Percentiles rank a stretch among this genome's conserved stretches.
Evolutionary conservation across 2,113 vertebrate genomes (phyloP).

Genomic region (Panthera uncia): DNA sequence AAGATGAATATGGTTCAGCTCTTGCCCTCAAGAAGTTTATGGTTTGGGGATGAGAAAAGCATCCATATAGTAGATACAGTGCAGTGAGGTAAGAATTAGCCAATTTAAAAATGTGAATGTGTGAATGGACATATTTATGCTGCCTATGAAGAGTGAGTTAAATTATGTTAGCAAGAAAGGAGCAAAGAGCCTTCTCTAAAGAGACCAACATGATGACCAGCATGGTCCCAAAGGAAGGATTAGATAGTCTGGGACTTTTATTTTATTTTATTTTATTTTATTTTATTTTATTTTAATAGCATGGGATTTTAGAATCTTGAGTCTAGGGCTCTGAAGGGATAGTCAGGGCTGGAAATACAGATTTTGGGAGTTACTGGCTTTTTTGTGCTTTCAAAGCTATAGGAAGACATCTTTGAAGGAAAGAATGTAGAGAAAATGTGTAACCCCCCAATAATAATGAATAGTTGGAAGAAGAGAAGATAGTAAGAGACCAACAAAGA

Average conservation of each 20-base stretch:
- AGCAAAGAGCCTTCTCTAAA: background rate
- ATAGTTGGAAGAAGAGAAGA: background rate
- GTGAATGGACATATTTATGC: background rate
- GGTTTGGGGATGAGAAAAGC: background rate
- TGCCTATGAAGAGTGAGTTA: background rate
- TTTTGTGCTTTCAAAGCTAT: background rate
- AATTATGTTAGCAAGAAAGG: background rate
- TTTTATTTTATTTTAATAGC: background rate
- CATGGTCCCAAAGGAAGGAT: background rate
- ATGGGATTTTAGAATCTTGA: background rate
- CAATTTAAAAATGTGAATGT: background rate
- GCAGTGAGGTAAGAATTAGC: background rate
- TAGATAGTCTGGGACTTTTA: background rate
- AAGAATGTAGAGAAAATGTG: background rate
- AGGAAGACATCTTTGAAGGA: background rate
- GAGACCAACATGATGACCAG: background rate
- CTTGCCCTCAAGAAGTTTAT: conserved; percentile 7
- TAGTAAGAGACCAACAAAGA: background rate
- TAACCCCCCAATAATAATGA: background rate
- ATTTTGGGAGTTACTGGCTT: background rate
- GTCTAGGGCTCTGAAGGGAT: accelerated
- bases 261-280: background rate
- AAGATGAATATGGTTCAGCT: background rate
- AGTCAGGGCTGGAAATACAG: background rate
- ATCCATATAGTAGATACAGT: background rate